Conservation (phyloP, 2,113 vertebrate genomes). For the Sminthopsis crassicaudata region DNA sequence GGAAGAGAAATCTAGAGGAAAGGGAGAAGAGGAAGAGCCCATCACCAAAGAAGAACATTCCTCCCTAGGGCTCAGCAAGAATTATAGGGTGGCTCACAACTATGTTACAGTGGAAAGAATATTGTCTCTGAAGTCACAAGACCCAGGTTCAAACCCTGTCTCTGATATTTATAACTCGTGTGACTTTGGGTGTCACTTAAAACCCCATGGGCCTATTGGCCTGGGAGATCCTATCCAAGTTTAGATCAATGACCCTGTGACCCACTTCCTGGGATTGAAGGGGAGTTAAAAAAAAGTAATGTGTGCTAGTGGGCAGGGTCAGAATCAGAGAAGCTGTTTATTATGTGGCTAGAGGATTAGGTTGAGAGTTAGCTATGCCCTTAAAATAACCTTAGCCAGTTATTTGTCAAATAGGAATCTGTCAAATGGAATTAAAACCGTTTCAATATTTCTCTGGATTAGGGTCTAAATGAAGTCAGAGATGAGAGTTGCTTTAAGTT, state of each 20-base stretch:
- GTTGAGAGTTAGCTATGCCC: neutral
- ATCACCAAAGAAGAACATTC: neutral
- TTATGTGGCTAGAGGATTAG: neutral
- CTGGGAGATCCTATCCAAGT: neutral
- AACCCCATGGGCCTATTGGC: neutral
- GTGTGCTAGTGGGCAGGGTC: neutral
- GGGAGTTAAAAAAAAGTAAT: neutral
- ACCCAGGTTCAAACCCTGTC: neutral
- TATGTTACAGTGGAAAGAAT: neutral
- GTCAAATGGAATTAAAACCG: neutral
- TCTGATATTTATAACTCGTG: neutral
- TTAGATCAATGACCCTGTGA: neutral
- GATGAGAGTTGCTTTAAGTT: neutral
- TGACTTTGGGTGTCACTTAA: neutral
- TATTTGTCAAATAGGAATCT: neutral
- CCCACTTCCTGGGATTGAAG: neutral
- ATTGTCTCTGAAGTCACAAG: neutral
- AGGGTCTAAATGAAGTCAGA: neutral
- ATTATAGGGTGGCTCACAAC: neutral
- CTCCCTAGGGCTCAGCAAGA: neutral
- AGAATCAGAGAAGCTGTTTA: neutral
- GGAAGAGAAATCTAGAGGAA: constrained; percentile 8
- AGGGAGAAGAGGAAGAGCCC: neutral
- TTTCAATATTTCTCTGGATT: neutral
- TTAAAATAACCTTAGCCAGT: neutral